phyloP scores from a whole-genome alignment of 2,113 vertebrate species.

The Gallinago jamesoni region DNA sequence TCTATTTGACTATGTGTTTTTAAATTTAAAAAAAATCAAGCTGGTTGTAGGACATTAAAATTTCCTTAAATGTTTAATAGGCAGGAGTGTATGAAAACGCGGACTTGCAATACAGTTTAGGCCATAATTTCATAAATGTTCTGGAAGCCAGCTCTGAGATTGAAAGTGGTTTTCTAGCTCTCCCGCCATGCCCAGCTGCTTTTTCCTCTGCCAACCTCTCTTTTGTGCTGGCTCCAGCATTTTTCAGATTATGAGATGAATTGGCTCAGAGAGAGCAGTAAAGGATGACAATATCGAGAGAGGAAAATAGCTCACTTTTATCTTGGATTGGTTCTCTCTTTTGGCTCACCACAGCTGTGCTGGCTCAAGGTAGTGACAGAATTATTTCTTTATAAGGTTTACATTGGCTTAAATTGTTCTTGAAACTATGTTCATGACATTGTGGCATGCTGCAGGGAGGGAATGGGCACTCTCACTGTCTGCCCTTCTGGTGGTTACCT shows the following conservation, averaged over 20 bases:
- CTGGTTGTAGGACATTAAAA: neutral
- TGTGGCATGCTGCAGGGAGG: neutral
- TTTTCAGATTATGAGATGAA: neutral
- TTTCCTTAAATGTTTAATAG: neutral
- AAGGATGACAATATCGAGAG: neutral
- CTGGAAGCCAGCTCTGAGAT: neutral
- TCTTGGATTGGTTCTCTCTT: neutral
- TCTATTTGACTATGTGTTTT: neutral
- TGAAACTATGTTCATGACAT: neutral
- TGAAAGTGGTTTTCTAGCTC: neutral
- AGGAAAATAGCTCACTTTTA: neutral
- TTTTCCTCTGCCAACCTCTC: neutral
- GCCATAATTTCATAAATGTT: neutral
- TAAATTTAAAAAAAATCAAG: neutral
- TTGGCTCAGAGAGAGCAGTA: neutral
- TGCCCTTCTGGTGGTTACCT: neutral
- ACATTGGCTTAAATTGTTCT: neutral
- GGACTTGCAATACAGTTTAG: neutral
- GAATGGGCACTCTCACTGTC: neutral
- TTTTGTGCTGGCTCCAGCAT: neutral
- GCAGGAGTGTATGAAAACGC: neutral
- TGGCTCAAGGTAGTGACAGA: neutral
- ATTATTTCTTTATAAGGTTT: neutral
- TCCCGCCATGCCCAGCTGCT: neutral
- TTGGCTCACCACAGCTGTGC: neutral